A percentile compares a stretch with the other conserved stretches of the same genome.
Evolutionary conservation across 2,797 vertebrate species (phyloP).

Genomic region (Catostomus latipinnis): DNA sequence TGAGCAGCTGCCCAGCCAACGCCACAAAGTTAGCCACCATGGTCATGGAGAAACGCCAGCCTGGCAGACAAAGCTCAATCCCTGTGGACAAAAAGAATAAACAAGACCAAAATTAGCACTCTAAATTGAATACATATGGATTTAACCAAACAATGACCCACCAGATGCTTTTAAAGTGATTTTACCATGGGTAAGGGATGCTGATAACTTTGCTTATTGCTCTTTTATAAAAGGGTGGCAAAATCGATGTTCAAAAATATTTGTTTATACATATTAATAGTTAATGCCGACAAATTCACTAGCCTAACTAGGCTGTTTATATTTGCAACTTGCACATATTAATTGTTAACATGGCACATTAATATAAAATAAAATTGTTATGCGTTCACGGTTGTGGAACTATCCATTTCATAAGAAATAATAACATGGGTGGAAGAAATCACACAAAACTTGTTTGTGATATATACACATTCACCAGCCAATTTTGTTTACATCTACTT

Average conservation of each 20-base stretch:
- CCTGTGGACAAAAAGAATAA: conserved; percentile 72
- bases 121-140: neutral
- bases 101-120: neutral
- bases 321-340: too few relatives aligned
- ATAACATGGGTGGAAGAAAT: too few relatives aligned
- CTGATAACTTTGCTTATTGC: too few relatives aligned
- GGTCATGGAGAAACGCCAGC: conserved; percentile 93
- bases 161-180: neutral
- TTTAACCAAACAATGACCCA: neutral
- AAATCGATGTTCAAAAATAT: neutral
- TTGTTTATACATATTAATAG: neutral
- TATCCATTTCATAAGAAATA: too few relatives aligned
- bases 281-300: neutral
- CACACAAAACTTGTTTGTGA: too few relatives aligned
- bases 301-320: too few relatives aligned
- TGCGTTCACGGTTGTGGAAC: too few relatives aligned
- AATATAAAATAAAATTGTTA: too few relatives aligned
- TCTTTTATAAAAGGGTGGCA: too few relatives aligned
- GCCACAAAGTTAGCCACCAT: conserved; percentile 95
- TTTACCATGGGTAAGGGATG: neutral
- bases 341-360: too few relatives aligned
- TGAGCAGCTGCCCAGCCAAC: conserved; percentile 91
- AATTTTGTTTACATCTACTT: too few relatives aligned
- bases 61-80: conserved; percentile 92
- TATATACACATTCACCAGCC: too few relatives aligned